Evolutionary conservation across 2,797 vertebrate species (phyloP).

Genomic region (Notolepis coatsorum): DNA sequence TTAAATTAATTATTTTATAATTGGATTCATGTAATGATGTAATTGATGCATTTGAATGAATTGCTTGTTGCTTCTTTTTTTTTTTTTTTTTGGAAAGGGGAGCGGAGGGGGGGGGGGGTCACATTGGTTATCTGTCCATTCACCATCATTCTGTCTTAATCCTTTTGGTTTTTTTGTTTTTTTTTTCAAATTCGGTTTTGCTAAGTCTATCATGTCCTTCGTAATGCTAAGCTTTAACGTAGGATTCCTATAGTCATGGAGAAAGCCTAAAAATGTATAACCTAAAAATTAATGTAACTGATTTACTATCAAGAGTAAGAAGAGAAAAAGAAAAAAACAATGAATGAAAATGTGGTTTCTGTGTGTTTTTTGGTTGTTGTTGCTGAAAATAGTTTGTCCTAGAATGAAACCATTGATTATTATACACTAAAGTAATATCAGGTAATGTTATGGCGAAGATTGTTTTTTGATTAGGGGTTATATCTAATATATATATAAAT

Average conservation of each 20-base stretch:
- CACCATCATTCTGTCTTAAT: conserved; percentile 76
- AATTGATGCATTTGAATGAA: conserved; percentile 68
- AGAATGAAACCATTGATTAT: conserved; percentile 78
- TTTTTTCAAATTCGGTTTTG: conserved; percentile 64
- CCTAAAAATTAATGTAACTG: conserved; percentile 83
- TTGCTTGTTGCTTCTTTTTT: conserved; percentile 56
- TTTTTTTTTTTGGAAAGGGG: conserved; percentile 35
- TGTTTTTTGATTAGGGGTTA: conserved; percentile 31
- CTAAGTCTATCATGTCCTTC: conserved; percentile 74
- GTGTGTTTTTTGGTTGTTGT: conserved; percentile 76
- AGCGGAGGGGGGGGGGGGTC: conserved; percentile 39
- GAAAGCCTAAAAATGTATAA: conserved; percentile 88
- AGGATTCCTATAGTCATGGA: conserved; percentile 88
- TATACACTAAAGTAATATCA: conserved; percentile 51
- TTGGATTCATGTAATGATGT: conserved; percentile 65
- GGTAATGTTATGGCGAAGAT: conserved; percentile 30
- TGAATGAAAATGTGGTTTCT: conserved; percentile 84
- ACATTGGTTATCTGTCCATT: conserved; percentile 68
- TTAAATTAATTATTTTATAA: conserved; percentile 77
- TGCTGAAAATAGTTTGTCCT: conserved; percentile 65
- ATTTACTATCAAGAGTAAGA: conserved; percentile 79
- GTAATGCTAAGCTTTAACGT: conserved; percentile 90
- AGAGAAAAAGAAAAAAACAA: conserved; percentile 62
- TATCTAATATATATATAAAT: too few species aligned
- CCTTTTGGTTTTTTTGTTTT: conserved; percentile 43